Percentiles rank a stretch among this genome's conserved stretches.
Conservation (phyloP, 1,140 invertebrate species). For the Armadillidium nasatum region DNA sequence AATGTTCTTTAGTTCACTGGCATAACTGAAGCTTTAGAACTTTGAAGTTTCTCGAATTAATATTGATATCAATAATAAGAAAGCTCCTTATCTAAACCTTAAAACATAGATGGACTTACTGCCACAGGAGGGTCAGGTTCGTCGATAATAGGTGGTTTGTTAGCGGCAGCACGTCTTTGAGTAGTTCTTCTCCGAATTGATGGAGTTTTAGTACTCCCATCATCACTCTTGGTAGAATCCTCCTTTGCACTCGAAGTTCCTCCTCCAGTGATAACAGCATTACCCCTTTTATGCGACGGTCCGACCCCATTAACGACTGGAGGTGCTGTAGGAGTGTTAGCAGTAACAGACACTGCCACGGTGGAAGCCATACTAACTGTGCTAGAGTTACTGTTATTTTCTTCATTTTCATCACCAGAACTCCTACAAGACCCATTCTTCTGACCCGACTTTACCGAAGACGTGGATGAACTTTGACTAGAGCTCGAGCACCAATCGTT, state of each 20-base stretch:
- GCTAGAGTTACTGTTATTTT: conserved; percentile 31
- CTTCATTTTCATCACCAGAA: conserved; percentile 39
- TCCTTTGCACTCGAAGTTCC: background rate
- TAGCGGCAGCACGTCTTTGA: conserved; percentile 41
- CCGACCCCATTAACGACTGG: conserved; percentile 11
- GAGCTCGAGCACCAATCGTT: conserved; percentile 57
- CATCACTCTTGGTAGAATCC: background rate
- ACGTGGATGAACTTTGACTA: conserved; percentile 26
- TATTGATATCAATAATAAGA: too few relatives aligned
- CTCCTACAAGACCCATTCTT: conserved; percentile 35
- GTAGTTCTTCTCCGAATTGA: conserved; percentile 26
- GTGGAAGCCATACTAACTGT: background rate
- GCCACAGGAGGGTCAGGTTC: conserved; percentile 41
- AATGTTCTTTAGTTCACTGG: too few relatives aligned
- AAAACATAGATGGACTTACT: conserved; percentile 19
- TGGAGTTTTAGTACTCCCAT: background rate
- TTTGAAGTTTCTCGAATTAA: too few relatives aligned
- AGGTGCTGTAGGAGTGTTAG: background rate
- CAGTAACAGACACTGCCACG: too few relatives aligned
- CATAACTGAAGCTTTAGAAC: too few relatives aligned
- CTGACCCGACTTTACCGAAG: conserved; percentile 30
- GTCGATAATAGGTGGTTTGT: conserved; percentile 43
- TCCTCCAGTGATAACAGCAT: background rate
- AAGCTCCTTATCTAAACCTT: too few relatives aligned
- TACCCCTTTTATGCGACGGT: background rate